A percentile compares a stretch with the other conserved stretches of the same genome.
Evolutionary conservation across 2,888 invertebrate genomes (phyloP).

Genomic region (Volucella bombylans): DNA sequence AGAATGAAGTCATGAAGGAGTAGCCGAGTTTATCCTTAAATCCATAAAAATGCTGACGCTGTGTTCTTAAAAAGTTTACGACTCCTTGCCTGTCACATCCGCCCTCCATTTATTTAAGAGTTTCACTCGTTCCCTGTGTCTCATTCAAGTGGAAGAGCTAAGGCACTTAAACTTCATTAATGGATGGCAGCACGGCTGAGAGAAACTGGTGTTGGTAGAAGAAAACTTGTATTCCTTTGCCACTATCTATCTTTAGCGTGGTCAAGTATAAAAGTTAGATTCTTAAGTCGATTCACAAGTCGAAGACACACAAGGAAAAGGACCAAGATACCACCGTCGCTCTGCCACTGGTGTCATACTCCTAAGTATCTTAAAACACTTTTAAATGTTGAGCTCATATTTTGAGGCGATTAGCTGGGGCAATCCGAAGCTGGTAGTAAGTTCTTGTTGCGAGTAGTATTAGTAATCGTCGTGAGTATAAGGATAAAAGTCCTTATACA

Average conservation of each 20-base stretch:
- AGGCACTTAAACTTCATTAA: conserved; percentile 69
- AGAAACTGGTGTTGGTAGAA: conserved; percentile 2
- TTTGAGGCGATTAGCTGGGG: conserved; percentile 61
- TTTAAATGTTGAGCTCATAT: conserved; percentile 59
- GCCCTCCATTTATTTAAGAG: conserved; percentile 52
- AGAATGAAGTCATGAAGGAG: conserved; percentile 39
- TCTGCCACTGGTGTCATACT: conserved; percentile 45
- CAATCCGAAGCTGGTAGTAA: conserved; percentile 50
- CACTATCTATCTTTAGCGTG: conserved; percentile 18
- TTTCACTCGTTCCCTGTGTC: conserved; percentile 18
- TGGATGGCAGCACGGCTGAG: conserved; percentile 37
- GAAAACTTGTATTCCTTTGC: neutral
- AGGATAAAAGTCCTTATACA: conserved; percentile 15
- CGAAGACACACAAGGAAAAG: conserved; percentile 6
- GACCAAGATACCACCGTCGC: neutral
- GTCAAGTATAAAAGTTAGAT: conserved; percentile 68
- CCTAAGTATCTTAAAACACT: conserved; percentile 46
- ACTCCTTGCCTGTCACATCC: conserved; percentile 10
- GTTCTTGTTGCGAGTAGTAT: conserved; percentile 45
- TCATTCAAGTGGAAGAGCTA: conserved; percentile 37
- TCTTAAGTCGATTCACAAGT: conserved; percentile 38
- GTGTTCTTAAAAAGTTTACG: conserved; percentile 47
- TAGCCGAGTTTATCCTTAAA: conserved; percentile 2
- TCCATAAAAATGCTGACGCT: conserved; percentile 51
- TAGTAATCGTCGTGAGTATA: conserved; percentile 16